Conservation (phyloP, 2,113 vertebrate genomes). For the Pterophyllum scalare region DNA sequence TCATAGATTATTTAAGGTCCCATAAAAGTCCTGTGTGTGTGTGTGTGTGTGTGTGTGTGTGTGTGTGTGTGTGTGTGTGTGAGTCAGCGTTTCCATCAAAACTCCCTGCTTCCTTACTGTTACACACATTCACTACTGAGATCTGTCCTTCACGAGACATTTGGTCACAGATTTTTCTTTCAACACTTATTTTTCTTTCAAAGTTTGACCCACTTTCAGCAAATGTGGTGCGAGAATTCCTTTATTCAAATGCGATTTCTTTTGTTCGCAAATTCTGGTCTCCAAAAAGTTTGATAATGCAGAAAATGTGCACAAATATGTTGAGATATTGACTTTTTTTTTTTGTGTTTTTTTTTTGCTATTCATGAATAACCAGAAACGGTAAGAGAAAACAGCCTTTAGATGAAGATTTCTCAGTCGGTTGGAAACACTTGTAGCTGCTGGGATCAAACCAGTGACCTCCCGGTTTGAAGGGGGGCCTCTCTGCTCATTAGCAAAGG, state of each 20-base stretch:
- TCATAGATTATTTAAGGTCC: too few relatives aligned
- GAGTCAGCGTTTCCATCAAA: background rate
- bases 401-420: background rate
- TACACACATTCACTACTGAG: background rate
- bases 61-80: background rate
- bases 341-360: accelerated
- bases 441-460: constrained; percentile 30
- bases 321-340: background rate
- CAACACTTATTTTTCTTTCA: background rate
- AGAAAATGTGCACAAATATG: background rate
- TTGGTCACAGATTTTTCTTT: constrained; percentile 8
- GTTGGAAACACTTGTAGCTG: background rate
- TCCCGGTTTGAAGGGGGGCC: constrained; percentile 5
- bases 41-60: too few relatives aligned
- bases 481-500: constrained; percentile 14
- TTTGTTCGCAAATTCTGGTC: background rate
- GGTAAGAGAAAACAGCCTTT: accelerated
- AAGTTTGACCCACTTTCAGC: background rate
- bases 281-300: background rate
- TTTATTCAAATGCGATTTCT: background rate
- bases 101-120: background rate
- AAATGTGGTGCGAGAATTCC: background rate
- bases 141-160: constrained; percentile 12
- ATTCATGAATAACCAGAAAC: background rate
- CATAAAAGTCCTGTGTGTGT: too few relatives aligned